phyloP scores from a whole-genome alignment of 2,113 vertebrate genomes.

The Mastomys natalensis region DNA sequence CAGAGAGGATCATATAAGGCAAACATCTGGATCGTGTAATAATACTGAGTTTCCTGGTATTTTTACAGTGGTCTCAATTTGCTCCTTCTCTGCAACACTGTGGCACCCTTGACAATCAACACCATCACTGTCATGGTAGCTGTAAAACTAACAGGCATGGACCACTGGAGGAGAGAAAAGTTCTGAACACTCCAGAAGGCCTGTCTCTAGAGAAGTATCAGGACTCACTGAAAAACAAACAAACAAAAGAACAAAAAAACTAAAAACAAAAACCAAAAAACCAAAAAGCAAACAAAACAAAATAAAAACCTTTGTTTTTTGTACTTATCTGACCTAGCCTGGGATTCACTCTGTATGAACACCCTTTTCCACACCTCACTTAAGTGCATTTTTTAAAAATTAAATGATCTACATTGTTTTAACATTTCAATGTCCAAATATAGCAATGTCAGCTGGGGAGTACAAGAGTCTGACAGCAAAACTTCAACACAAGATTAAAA shows the following conservation, averaged over 20 bases:
- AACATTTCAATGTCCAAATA: background rate
- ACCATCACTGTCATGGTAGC: background rate
- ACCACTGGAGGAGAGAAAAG: background rate
- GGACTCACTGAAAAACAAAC: background rate
- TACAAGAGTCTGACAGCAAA: background rate
- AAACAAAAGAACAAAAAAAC: background rate
- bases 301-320: background rate
- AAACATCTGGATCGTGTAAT: background rate
- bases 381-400: background rate
- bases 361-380: background rate
- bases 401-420: background rate
- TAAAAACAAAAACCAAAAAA: no score
- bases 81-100: background rate
- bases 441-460: background rate
- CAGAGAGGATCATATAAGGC: background rate
- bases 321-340: background rate
- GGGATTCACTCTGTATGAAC: background rate
- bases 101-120: background rate
- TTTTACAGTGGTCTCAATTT: constrained; percentile 9
- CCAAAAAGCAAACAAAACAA: background rate
- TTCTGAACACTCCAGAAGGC: background rate
- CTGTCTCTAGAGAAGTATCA: background rate
- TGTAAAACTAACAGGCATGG: background rate
- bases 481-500: background rate
- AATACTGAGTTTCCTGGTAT: background rate